Evolutionary conservation across 1,140 invertebrate genomes (phyloP), one percentile per base, ranked within the genome.

Genomic region (Lycorma delicatula): DNA sequence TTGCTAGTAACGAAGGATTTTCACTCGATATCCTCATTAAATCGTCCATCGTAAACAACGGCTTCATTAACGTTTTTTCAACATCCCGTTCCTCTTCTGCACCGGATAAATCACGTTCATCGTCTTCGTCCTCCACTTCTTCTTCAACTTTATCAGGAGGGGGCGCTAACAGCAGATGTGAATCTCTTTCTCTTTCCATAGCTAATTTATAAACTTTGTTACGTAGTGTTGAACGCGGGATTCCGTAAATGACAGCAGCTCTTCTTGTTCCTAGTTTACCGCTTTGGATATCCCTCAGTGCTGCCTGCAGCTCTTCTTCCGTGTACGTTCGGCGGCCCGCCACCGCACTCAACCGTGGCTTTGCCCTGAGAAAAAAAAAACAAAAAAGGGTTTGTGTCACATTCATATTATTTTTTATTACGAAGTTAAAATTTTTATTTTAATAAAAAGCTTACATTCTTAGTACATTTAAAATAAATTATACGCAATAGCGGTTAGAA

Each of bases 171-270:
- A 72, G 69, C 58, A 74, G 74, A 69, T 78, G 76, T 64, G 72
- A 79, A 63, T 82, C 77, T 54, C 82, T 75, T 68, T 84, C 81
- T 54, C 77, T 73, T 67, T 84, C 86, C 72, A 84, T 76, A 29
- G 87, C 85, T 66, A 91, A 75, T 71, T 93, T 94, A 77, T 90
- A 94, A 65, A 89, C 84, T 77, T 97, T 97, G 75, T 97, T 97
- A 38, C 93, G 80, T 5, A 98, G 79, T 2, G 93, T 97, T 53
- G 93, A 96, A 53, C 94, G 79, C 3, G 94, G 94, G 69, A 97
- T 95, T 56, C 93, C 92, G 72, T 97, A 97, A 60, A 96, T 86
- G 26, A 91, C 91, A 29, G 94, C 90, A 1, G 93, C 93, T 58
- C 94, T 79, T 28, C 93, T 75, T 1, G 92, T 95, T 47, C 92